phyloP scores from a whole-genome alignment of 1,140 invertebrate genomes.

The Dreissena polymorpha region DNA sequence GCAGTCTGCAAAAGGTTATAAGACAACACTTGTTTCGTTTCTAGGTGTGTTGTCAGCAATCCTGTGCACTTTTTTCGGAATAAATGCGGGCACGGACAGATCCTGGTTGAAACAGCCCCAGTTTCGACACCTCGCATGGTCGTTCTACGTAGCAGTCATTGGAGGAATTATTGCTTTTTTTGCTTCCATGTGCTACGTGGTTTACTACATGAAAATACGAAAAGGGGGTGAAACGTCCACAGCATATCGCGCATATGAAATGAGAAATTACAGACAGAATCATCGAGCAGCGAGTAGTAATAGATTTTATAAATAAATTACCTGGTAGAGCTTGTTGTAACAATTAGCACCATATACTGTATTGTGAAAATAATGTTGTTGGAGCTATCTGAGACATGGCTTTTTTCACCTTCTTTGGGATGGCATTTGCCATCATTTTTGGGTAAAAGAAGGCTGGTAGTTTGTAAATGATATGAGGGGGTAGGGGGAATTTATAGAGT shows the following conservation, averaged over 20 bases:
- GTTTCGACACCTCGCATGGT: slow-evolving; percentile 34
- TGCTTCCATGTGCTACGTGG: slow-evolving; percentile 15
- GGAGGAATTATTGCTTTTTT: slow-evolving; percentile 32
- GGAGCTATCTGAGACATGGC: too few relatives aligned
- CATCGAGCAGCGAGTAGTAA: background rate
- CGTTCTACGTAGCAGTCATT: slow-evolving; percentile 35
- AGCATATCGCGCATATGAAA: slow-evolving; percentile 37
- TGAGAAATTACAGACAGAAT: slow-evolving; percentile 19
- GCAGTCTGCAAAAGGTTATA: too few relatives aligned
- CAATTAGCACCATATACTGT: too few relatives aligned
- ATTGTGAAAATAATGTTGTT: too few relatives aligned
- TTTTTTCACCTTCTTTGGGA: too few relatives aligned
- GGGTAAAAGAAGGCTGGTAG: too few relatives aligned
- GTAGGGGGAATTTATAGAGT: too few relatives aligned
- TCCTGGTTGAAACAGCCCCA: slow-evolving; percentile 46
- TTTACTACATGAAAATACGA: slow-evolving; percentile 42
- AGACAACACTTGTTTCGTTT: background rate
- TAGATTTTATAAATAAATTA: too few relatives aligned
- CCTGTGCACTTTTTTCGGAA: slow-evolving; percentile 37
- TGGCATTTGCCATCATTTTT: too few relatives aligned
- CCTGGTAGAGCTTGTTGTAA: too few relatives aligned
- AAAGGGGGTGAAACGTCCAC: slow-evolving; percentile 4
- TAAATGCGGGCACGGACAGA: slow-evolving; percentile 25
- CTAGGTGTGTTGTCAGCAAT: slow-evolving; percentile 22
- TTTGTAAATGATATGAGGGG: too few relatives aligned